Percentiles rank a stretch among this genome's conserved stretches.
These are phyloP conservation scores for Erythrolamprus reginae DNA, from an alignment of 2,113 vertebrate genomes.

Conservation along the genomic window DNA sequence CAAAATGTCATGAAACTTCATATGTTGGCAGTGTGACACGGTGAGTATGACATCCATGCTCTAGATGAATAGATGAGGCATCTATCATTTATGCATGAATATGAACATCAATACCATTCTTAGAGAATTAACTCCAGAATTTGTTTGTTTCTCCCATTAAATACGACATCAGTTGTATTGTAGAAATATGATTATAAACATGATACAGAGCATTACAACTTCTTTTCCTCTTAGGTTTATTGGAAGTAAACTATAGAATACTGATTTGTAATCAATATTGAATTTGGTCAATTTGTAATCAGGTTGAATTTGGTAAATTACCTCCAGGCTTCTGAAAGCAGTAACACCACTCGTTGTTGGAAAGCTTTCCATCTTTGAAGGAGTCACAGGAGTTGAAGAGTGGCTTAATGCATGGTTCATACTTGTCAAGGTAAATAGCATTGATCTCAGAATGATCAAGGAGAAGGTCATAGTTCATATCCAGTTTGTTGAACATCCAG, in stretches of 20 bases:
- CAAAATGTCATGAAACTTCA: too few relatives aligned
- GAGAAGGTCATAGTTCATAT: slow-evolving; percentile 97
- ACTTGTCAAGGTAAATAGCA: slow-evolving; percentile 93
- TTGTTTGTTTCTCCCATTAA: neutral
- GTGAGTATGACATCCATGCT: neutral
- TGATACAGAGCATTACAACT: neutral
- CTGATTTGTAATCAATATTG: neutral
- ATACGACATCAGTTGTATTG: neutral
- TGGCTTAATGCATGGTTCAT: slow-evolving; percentile 89
- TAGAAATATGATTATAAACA: neutral
- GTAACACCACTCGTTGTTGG: slow-evolving; percentile 85
- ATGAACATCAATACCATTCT: neutral
- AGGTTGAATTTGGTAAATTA: slow-evolving; percentile 47
- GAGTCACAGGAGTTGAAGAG: slow-evolving; percentile 81
- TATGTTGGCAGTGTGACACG: too few relatives aligned
- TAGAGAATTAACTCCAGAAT: neutral
- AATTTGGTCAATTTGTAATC: slow-evolving; percentile 39
- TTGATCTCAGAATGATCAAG: slow-evolving; percentile 93
- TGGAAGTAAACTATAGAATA: neutral
- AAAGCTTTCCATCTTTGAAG: slow-evolving; percentile 88
- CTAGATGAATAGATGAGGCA: neutral
- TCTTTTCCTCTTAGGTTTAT: neutral
- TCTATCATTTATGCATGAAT: neutral
- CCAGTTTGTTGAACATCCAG: slow-evolving; percentile 98
- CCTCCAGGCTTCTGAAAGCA: slow-evolving; percentile 84